Evolutionary conservation across 2,113 vertebrate species (phyloP).

Genomic region (Bos javanicus): DNA sequence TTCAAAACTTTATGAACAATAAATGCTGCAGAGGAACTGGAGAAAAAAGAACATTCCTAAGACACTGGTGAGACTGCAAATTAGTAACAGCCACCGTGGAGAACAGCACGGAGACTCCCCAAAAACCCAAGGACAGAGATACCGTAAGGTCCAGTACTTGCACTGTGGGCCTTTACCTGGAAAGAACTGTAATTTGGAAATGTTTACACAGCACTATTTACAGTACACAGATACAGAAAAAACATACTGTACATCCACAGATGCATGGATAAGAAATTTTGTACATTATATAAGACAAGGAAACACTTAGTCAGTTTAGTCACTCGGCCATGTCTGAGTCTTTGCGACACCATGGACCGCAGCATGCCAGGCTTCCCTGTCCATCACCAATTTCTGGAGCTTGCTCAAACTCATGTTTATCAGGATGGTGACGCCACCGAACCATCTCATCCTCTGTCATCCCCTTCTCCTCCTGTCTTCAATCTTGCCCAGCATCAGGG

Average conservation of each 20-base stretch:
- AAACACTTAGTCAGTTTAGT: neutral
- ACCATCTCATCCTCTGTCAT: neutral
- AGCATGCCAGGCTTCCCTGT: neutral
- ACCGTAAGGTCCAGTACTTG: rapidly evolving
- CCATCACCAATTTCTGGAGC: neutral
- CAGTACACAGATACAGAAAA: neutral
- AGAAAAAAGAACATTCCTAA: neutral
- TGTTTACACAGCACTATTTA: neutral
- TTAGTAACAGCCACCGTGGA: neutral
- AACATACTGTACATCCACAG: neutral
- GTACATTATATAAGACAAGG: neutral
- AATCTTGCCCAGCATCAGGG: neutral
- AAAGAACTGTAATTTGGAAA: neutral
- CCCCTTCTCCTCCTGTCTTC: neutral
- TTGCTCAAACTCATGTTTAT: neutral
- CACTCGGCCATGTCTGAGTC: neutral
- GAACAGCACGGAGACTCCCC: neutral
- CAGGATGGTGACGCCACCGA: neutral
- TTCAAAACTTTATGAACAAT: neutral
- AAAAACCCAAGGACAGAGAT: neutral
- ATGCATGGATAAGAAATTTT: neutral
- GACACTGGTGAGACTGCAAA: neutral
- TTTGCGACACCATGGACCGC: neutral
- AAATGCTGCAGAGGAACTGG: neutral
- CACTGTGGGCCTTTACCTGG: neutral